These are phyloP conservation scores for Nephrotoma flavescens DNA, from an alignment of 2,888 invertebrate genomes.

Conservation along the genomic window DNA sequence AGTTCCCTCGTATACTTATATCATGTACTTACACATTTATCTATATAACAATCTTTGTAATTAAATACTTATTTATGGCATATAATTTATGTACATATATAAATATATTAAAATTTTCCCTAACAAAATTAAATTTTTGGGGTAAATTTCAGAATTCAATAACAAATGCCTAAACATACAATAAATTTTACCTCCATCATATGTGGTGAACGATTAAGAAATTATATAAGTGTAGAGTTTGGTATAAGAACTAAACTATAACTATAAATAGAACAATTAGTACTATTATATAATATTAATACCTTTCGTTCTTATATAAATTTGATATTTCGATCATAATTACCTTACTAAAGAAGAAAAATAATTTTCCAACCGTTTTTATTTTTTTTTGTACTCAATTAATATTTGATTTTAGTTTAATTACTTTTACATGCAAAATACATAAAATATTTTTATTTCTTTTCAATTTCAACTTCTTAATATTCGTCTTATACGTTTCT, in stretches of 20 bases:
- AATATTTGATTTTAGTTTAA: not conserved
- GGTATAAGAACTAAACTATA: not conserved
- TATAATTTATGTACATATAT: not conserved
- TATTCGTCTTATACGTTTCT: not conserved
- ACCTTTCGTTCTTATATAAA: not conserved
- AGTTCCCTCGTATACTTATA: not conserved
- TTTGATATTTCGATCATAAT: not conserved
- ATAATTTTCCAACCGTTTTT: not conserved
- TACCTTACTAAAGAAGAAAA: not conserved
- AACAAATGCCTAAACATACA: not conserved
- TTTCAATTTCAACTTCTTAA: not conserved
- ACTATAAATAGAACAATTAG: not conserved
- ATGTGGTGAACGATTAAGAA: not conserved
- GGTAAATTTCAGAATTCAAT: not conserved
- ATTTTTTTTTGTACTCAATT: not conserved
- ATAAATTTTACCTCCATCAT: not conserved
- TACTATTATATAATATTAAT: not conserved
- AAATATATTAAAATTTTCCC: not conserved
- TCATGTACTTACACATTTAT: not conserved
- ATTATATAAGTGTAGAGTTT: not conserved
- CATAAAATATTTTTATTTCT: not conserved
- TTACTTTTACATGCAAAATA: not conserved
- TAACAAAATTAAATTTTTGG: not conserved
- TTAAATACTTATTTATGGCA: not conserved
- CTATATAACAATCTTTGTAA: not conserved